A percentile compares a stretch with the other conserved stretches of the same genome.
Evolutionary conservation across 2,113 vertebrate genomes (phyloP).

Genomic region (Xiphophorus maculatus): DNA sequence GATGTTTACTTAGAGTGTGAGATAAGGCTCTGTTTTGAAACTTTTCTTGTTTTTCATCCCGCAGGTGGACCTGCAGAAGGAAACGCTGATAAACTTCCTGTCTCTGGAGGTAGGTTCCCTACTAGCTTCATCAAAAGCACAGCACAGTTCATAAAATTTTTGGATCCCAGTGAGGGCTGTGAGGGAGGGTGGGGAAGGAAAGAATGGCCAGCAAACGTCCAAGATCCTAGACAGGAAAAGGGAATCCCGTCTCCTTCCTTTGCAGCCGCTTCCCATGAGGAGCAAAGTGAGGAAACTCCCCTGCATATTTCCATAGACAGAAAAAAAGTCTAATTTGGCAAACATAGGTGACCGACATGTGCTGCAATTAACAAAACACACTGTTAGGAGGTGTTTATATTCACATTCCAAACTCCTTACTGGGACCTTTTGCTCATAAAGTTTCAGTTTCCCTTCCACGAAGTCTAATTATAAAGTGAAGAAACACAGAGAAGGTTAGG

Average conservation of each 20-base stretch:
- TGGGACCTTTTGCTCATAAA: slow-evolving; percentile 41
- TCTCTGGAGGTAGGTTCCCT: slow-evolving; percentile 88
- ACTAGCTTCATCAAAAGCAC: slow-evolving; percentile 48
- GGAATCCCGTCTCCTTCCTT: slow-evolving; percentile 73
- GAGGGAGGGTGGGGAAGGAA: slow-evolving; percentile 33
- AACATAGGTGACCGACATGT: slow-evolving; percentile 21
- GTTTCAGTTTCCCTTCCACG: slow-evolving; percentile 43
- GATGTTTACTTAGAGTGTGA: slow-evolving; percentile 10
- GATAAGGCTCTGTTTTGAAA: slow-evolving; percentile 49
- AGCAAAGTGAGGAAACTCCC: slow-evolving; percentile 66
- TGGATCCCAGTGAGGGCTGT: slow-evolving; percentile 10
- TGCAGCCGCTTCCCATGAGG: slow-evolving; percentile 42
- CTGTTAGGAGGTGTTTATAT: slow-evolving; percentile 61
- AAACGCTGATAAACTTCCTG: slow-evolving; percentile 92
- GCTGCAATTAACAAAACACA: slow-evolving; percentile 50
- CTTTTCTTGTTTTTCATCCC: slow-evolving; percentile 27
- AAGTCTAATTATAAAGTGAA: slow-evolving; percentile 53
- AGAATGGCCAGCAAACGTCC: slow-evolving; percentile 43
- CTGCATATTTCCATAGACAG: slow-evolving; percentile 28
- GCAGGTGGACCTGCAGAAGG: slow-evolving; percentile 95
- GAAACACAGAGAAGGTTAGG: slow-evolving; percentile 47
- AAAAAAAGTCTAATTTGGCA: slow-evolving; percentile 34
- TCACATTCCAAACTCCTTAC: slow-evolving; percentile 69
- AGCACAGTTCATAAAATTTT: slow-evolving; percentile 66
- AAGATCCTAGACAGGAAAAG: slow-evolving; percentile 67